Base-by-base conservation (phyloP, 1,140 invertebrate genomes). In the Drosophila dunni region DNA sequence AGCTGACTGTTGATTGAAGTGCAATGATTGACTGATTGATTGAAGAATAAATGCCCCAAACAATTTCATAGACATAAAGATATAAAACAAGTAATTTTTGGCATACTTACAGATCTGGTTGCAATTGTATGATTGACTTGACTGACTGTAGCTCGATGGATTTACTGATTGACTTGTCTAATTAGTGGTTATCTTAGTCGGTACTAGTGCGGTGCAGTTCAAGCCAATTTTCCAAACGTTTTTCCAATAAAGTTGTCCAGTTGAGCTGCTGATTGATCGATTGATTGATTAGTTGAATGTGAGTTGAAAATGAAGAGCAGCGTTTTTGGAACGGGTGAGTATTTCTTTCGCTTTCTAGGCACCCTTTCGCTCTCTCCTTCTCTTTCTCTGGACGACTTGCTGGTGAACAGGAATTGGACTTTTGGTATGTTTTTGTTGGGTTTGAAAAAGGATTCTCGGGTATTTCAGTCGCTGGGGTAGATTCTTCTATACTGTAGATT, bases 101-200 rank as follows among this genome's bases (percentile, higher is more conserved):
- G 13, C 17, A 42, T 68, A 76, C 75, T 77, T 57, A 77, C 75
- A 56, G 50, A 33, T 61, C 44, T n/a, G 40, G 40, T 36, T 56
- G 29, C 42, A 38, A 50, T n/a, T 29, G 40, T 45, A 15, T 38
- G 51, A 60, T 38, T 38, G 36, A 38, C 36, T 53, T 57, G 54
- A 57, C 11, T 57, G 54, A 17, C 44, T 51, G 40, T 8, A 29
- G 24, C 24, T 29, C 4, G 66, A 48, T 13, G 57, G 38, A 20
- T 48, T 29, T 11, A 44, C 33, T 10, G 62, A 62, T 50, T 57
- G 56, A 51, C 10, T 10, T 10, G 50, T 38, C 56, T 36, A 57
- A 38, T 38, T 38, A 10, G 8, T 8, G 8, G 7, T 7, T 38
- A 9, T 38, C 36, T 10, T 38, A 9, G 36, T 38, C 24, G 24